Percentiles rank a stretch among this genome's conserved stretches.
These are phyloP conservation scores for Hypsibius dujardini DNA, from an alignment of 1,140 invertebrate species.

Conservation along the genomic window DNA sequence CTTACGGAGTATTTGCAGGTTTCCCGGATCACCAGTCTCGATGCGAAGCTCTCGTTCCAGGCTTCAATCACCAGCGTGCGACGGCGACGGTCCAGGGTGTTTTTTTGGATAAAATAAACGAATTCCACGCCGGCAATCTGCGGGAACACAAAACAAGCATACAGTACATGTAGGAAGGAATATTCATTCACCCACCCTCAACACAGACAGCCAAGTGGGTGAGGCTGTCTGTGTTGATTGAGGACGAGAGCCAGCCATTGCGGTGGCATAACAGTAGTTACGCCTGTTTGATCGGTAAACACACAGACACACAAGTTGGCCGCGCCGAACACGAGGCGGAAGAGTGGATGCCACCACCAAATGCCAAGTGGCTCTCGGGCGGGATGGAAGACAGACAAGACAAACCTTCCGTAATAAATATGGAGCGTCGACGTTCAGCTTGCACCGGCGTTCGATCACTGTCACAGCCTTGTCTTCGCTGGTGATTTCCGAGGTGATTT, in stretches of 20 bases:
- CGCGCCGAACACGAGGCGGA: no score
- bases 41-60: slow-evolving; percentile 75
- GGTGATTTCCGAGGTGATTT: slow-evolving; percentile 56
- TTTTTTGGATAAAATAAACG: slow-evolving; percentile 80
- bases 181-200: background rate
- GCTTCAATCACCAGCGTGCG: slow-evolving; percentile 75
- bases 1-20: slow-evolving; percentile 78
- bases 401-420: slow-evolving; percentile 80
- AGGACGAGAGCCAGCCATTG: background rate
- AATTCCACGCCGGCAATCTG: slow-evolving; percentile 84
- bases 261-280: background rate
- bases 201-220: no score
- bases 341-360: no score
- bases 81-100: slow-evolving; percentile 57
- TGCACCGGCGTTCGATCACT: slow-evolving; percentile 70
- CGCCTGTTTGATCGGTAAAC: background rate
- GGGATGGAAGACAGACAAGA: background rate
- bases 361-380: no score
- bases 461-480: slow-evolving; percentile 57
- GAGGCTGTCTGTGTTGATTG: no score
- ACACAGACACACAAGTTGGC: background rate
- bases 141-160: slow-evolving; percentile 20
- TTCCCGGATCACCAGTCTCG: slow-evolving; percentile 67
- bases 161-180: background rate
- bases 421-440: slow-evolving; percentile 79